Evolutionary conservation across 2,113 vertebrate species (phyloP).

Genomic region (Siniperca chuatsi): DNA sequence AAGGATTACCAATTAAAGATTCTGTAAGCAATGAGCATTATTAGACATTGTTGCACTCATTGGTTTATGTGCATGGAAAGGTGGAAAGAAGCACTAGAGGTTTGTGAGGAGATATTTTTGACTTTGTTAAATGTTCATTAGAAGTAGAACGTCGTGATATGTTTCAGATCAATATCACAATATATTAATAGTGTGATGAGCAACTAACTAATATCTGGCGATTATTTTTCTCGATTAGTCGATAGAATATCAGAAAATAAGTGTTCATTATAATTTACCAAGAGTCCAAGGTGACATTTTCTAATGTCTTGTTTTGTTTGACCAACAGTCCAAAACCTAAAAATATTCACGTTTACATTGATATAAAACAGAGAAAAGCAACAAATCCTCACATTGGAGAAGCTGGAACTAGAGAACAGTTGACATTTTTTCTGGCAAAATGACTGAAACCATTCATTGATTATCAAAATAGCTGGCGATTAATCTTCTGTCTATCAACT

Average conservation of each 20-base stretch:
- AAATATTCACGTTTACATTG: neutral
- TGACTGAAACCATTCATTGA: neutral
- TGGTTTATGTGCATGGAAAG: conserved; percentile 8
- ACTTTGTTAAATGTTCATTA: neutral
- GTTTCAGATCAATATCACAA: neutral
- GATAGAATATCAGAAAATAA: neutral
- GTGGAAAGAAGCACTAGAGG: neutral
- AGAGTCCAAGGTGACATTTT: neutral
- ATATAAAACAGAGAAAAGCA: neutral
- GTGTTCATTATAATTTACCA: too few species aligned
- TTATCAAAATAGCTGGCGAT: neutral
- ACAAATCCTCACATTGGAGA: neutral
- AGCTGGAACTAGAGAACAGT: neutral
- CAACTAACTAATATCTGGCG: too few species aligned
- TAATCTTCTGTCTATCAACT: neutral
- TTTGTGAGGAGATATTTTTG: neutral
- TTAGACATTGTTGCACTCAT: neutral
- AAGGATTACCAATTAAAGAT: neutral
- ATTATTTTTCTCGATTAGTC: too few species aligned
- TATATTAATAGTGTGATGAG: neutral
- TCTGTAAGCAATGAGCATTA: neutral
- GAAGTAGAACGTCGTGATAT: neutral
- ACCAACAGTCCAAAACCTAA: neutral
- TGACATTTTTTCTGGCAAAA: neutral
- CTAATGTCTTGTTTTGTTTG: neutral